Evolutionary conservation across 2,888 invertebrate genomes (phyloP).

Genomic region (Parelbella ahira): DNA sequence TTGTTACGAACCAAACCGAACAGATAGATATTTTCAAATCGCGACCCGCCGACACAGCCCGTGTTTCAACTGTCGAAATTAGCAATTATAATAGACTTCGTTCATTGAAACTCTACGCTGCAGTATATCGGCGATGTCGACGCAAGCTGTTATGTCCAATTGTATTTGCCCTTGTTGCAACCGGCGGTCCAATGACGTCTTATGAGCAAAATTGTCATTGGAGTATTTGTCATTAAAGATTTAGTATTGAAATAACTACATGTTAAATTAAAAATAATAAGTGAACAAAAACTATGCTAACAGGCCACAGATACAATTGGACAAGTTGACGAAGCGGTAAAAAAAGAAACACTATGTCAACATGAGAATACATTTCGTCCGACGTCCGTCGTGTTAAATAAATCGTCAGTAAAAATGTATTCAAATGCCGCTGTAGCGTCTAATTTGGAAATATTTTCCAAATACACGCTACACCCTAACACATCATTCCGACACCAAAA

Average conservation of each 20-base stretch:
- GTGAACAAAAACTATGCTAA: neutral
- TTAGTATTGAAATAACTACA: no score
- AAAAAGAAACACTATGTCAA: slow-evolving; percentile 4
- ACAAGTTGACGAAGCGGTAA: neutral
- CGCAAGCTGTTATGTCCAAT: slow-evolving; percentile 15
- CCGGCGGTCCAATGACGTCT: slow-evolving; percentile 10
- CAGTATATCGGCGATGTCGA: slow-evolving; percentile 14
- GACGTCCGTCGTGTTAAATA: no score
- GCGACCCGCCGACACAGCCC: slow-evolving; percentile 43
- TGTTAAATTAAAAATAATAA: no score
- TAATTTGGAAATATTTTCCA: no score
- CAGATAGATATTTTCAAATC: no score
- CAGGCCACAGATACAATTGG: slow-evolving; percentile 16
- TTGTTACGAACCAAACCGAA: no score
- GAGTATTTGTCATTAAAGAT: no score
- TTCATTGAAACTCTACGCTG: slow-evolving; percentile 22
- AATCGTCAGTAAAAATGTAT: no score
- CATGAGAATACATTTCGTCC: no score
- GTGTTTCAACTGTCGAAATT: slow-evolving; percentile 37
- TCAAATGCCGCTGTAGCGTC: no score
- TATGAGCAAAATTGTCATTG: slow-evolving; percentile 9
- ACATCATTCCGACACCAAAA: no score
- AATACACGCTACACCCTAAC: no score
- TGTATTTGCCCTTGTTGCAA: slow-evolving; percentile 15
- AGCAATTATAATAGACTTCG: slow-evolving; percentile 31